Evolutionary conservation across 2,888 invertebrate species (phyloP).

Genomic region (Chrysopilus asiliformis): DNA sequence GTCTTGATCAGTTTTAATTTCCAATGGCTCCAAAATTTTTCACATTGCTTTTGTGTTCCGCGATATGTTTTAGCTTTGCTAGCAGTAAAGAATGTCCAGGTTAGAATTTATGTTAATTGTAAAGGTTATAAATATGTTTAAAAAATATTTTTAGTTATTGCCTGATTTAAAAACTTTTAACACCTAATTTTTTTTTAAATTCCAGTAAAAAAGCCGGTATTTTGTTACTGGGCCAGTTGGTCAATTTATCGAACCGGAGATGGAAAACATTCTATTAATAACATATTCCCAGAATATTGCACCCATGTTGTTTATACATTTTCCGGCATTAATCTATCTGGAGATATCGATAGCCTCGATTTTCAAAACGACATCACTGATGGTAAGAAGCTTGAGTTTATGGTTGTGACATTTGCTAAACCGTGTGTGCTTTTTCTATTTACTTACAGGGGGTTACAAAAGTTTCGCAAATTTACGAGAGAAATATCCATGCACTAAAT

Average conservation of each 20-base stretch:
- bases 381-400: constrained; percentile 20
- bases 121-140: too few relatives aligned
- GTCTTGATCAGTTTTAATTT: too few relatives aligned
- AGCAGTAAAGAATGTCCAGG: too few relatives aligned
- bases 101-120: too few relatives aligned
- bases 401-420: neutral
- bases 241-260: constrained; percentile 33
- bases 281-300: constrained; percentile 38
- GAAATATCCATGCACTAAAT: constrained; percentile 33
- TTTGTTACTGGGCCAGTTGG: constrained; percentile 41
- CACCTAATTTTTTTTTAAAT: neutral
- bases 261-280: constrained; percentile 33
- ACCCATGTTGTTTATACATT: constrained; percentile 42
- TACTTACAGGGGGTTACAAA: constrained; percentile 23
- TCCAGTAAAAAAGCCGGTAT: constrained; percentile 20
- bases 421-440: neutral
- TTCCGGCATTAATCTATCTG: constrained; percentile 36
- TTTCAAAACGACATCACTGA: constrained; percentile 27
- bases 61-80: too few relatives aligned
- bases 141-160: too few relatives aligned
- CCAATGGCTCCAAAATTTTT: too few relatives aligned
- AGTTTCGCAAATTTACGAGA: constrained; percentile 34
- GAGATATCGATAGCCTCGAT: constrained; percentile 35
- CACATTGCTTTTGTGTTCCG: too few relatives aligned
- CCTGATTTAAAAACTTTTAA: too few relatives aligned